Percentiles rank a stretch among this genome's conserved stretches.
These are phyloP conservation scores for Vombatus ursinus DNA, from an alignment of 2,113 vertebrate genomes.

Conservation along the genomic window DNA sequence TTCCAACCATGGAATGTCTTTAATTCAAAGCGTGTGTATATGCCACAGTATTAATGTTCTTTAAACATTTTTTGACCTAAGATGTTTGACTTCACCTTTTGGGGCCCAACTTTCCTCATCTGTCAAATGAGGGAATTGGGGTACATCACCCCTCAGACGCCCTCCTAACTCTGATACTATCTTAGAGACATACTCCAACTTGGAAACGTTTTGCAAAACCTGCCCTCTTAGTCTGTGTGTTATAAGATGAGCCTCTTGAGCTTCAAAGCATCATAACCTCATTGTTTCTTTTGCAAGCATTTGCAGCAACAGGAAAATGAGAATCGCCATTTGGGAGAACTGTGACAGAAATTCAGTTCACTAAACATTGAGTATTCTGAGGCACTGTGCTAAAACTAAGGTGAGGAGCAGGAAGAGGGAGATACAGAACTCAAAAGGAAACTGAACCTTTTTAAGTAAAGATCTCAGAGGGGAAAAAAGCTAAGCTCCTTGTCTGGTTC, in stretches of 20 bases:
- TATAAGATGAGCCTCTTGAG: background rate
- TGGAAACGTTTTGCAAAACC: too few species aligned
- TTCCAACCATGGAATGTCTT: background rate
- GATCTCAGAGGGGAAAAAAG: background rate
- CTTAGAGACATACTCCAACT: too few species aligned
- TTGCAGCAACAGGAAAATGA: background rate
- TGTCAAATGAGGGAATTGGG: background rate
- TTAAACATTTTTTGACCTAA: background rate
- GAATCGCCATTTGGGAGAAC: background rate
- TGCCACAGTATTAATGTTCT: background rate
- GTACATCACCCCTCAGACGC: too few species aligned
- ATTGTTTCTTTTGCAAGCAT: background rate
- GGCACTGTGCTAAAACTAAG: background rate
- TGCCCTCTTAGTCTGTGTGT: background rate
- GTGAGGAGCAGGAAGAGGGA: background rate
- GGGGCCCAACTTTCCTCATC: background rate
- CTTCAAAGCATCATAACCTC: background rate
- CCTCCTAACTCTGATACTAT: background rate
- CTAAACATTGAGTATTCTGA: background rate
- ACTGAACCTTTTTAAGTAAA: background rate
- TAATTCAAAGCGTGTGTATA: background rate
- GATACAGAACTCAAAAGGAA: background rate
- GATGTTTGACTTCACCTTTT: background rate
- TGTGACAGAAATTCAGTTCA: background rate
- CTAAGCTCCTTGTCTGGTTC: background rate